These are phyloP conservation scores for Zaprionus inermis DNA, from an alignment of 1,140 invertebrate species.

Conservation along the genomic window DNA sequence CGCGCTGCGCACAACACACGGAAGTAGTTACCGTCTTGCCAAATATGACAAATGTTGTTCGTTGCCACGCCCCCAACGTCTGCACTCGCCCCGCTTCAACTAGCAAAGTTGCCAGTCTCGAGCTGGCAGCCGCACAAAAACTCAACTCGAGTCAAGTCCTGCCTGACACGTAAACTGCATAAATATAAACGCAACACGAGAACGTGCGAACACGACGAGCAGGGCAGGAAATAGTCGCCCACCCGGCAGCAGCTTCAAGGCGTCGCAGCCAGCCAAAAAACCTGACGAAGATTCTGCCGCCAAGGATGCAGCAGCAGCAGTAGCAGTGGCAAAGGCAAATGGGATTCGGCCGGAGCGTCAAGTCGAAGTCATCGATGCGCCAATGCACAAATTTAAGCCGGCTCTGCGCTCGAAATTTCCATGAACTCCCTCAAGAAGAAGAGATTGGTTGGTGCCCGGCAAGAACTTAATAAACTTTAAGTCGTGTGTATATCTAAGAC, in stretches of 20 bases:
- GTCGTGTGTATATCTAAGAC: not conserved
- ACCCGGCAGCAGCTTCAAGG: slow-evolving; percentile 13
- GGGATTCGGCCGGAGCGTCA: slow-evolving; percentile 8
- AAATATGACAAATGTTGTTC: slow-evolving; percentile 77
- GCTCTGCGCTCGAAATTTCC: not conserved
- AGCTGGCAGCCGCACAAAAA: slow-evolving; percentile 45
- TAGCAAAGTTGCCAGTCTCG: slow-evolving; percentile 2
- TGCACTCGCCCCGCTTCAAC: not conserved
- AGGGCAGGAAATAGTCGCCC: slow-evolving; percentile 5
- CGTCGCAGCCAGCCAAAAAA: slow-evolving; percentile 12
- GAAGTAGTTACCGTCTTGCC: slow-evolving; percentile 80
- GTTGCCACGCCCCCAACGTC: not conserved
- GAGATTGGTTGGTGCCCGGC: not conserved
- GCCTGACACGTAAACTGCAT: slow-evolving; percentile 78
- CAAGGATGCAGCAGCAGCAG: not conserved
- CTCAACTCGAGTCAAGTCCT: slow-evolving; percentile 19
- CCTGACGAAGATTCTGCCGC: not conserved
- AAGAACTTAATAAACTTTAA: not conserved
- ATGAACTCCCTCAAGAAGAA: not conserved
- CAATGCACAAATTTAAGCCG: slow-evolving; percentile 11
- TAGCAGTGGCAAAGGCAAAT: not conserved
- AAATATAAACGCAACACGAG: slow-evolving; percentile 76
- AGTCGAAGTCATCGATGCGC: slow-evolving; percentile 26
- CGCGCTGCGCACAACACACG: slow-evolving; percentile 47
- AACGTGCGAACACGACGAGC: slow-evolving; percentile 54